Percentiles rank a stretch among this genome's conserved stretches.
These are phyloP conservation scores for Spicauda simplicius DNA, from an alignment of 2,888 invertebrate species.

Conservation along the genomic window DNA sequence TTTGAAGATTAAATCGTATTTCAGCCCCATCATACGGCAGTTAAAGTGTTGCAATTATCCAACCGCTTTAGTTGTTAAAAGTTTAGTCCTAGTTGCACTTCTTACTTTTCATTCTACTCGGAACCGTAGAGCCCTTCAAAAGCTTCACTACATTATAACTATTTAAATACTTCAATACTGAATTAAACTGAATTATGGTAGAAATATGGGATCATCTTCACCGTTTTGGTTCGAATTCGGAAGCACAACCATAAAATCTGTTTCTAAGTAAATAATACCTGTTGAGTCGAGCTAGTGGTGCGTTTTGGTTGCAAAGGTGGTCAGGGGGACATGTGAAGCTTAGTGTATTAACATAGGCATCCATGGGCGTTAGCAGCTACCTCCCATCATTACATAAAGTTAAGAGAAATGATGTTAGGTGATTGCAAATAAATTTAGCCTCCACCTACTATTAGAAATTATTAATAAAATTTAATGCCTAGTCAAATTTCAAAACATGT, in stretches of 20 bases:
- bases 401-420: not conserved
- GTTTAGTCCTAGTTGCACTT: slow-evolving; percentile 40
- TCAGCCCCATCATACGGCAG: slow-evolving; percentile 37
- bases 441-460: slow-evolving; percentile 28
- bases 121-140: not conserved
- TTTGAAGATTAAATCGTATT: not conserved
- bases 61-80: slow-evolving; percentile 48
- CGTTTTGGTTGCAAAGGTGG: too few species aligned
- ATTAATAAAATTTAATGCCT: slow-evolving; percentile 31
- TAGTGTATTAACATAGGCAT: too few species aligned
- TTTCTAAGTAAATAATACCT: too few species aligned
- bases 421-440: slow-evolving; percentile 15
- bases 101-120: not conserved
- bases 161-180: not conserved
- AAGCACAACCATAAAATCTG: too few species aligned
- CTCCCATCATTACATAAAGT: too few species aligned
- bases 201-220: too few species aligned
- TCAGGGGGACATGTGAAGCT: too few species aligned
- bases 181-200: too few species aligned
- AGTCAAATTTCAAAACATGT: slow-evolving; percentile 36
- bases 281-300: too few species aligned
- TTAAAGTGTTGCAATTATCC: slow-evolving; percentile 44
- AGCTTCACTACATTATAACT: not conserved
- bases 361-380: too few species aligned
- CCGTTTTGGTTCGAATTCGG: too few species aligned